phyloP scores from a whole-genome alignment of 2,888 invertebrate genomes.

The Gymnosoma rotundatum region DNA sequence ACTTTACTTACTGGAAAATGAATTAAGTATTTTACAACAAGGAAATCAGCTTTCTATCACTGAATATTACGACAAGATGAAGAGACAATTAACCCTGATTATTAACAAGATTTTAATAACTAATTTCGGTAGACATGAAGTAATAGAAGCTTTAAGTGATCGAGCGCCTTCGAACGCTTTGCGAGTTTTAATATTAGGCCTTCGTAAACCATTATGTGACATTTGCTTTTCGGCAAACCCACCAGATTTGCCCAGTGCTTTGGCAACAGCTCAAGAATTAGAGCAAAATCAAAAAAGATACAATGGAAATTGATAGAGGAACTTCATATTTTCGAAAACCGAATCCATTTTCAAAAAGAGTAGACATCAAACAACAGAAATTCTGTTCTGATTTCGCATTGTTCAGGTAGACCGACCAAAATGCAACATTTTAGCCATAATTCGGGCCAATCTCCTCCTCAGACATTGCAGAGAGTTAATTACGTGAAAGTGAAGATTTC shows the following conservation, averaged over 20 bases:
- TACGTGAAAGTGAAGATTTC: slow-evolving; percentile 32
- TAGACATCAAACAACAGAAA: not conserved
- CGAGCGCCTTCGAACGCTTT: slow-evolving; percentile 53
- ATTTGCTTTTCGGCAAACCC: slow-evolving; percentile 3
- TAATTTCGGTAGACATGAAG: slow-evolving; percentile 47
- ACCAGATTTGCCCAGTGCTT: not conserved
- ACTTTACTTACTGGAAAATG: slow-evolving; percentile 63
- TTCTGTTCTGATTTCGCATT: not conserved
- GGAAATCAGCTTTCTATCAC: not conserved
- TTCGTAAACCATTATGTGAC: slow-evolving; percentile 19
- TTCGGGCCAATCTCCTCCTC: slow-evolving; percentile 30
- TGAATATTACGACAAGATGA: slow-evolving; percentile 27
- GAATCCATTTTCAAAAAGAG: slow-evolving; percentile 2
- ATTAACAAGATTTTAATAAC: slow-evolving; percentile 62
- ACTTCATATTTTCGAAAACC: slow-evolving; percentile 41
- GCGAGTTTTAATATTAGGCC: slow-evolving; percentile 46
- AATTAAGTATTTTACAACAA: slow-evolving; percentile 67
- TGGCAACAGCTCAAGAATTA: slow-evolving; percentile 59
- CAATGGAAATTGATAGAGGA: slow-evolving; percentile 37
- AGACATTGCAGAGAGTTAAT: slow-evolving; percentile 38
- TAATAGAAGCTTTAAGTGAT: slow-evolving; percentile 43
- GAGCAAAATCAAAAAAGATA: slow-evolving; percentile 55
- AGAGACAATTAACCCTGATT: slow-evolving; percentile 6
- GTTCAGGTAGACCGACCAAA: not conserved
- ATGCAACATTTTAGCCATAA: slow-evolving; percentile 3